phyloP scores from a whole-genome alignment of 1,140 invertebrate species.

The Orchestia grillus region DNA sequence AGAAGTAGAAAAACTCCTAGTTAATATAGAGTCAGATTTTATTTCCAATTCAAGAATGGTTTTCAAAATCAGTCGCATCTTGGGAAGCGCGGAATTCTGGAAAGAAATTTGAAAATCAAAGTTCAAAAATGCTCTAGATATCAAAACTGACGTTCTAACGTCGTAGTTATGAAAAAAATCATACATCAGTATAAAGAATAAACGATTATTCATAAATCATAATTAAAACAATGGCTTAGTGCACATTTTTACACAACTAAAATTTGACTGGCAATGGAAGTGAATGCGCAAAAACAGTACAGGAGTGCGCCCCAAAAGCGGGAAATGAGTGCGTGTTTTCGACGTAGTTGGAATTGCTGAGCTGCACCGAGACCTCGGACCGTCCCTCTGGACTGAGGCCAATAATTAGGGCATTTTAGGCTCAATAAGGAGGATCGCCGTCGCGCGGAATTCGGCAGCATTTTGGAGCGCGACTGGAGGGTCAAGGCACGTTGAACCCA shows the following conservation, averaged over 20 bases:
- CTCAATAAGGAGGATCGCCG: conserved; percentile 1
- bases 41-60: too few relatives aligned
- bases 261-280: neutral
- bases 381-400: conserved; percentile 7
- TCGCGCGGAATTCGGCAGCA: neutral
- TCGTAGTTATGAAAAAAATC: neutral
- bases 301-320: neutral
- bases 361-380: neutral
- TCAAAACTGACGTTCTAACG: too few relatives aligned
- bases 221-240: neutral
- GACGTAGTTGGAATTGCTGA: neutral
- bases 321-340: neutral
- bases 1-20: too few relatives aligned
- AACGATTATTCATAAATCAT: neutral
- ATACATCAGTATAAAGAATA: neutral
- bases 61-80: too few relatives aligned
- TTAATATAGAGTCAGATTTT: too few relatives aligned
- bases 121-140: too few relatives aligned
- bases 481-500: neutral
- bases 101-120: too few relatives aligned
- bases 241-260: too few relatives aligned
- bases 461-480: neutral
- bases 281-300: neutral
- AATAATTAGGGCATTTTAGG: conserved; percentile 40
- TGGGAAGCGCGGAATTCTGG: too few relatives aligned